Base-by-base conservation (phyloP, 2,113 vertebrate genomes). In the Tragelaphus buxtoni region DNA sequence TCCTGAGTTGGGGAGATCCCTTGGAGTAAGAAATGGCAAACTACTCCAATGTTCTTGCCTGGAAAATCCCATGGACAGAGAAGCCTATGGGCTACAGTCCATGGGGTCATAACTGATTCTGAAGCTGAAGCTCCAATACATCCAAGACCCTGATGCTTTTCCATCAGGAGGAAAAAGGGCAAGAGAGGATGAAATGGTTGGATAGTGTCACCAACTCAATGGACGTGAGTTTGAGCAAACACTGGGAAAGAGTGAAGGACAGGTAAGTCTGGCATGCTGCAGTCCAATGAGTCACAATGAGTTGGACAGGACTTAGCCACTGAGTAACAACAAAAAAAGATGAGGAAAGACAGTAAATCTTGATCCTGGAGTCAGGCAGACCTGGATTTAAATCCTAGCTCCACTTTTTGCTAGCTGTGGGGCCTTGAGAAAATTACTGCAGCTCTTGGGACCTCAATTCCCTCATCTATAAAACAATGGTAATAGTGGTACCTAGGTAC, bases 361-460 rank as follows among this genome's bases (percentile, higher is more conserved):
- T 79, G 77, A 53, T 35, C 85, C 63, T 72, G 11, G 42, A 93
- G 45, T 79, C 77, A 88, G 82, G 58, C 42, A 91, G 24, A 74
- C 69, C 20, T 56, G 5, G 2, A 12, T 84, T 88, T 39, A 83
- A 83, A 77, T 5, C 13, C 24, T 88, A 91, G 28, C 13, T 83
- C 30, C 30, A 7, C 26, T 72, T 94, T 88, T 11, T 92, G 55
- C 18, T 85, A 85, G 14, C 53, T 88, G 8, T 85, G 45, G 28
- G 14, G 18, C 28, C 49, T 91, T 72, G 22, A 97, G 13, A 8
- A 96, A 96, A 83, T 94, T 65, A 91, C 47, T 85, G 84, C 60
- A 85, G 49, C 9, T 94, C 90, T 96, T 16, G 55, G 20, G 28
- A 95, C 17, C 32, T 96, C 42, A 56, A 35, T 76, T 89, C 45